phyloP scores from a whole-genome alignment of 2,797 vertebrate species.

The Neopelma chrysocephalum region DNA sequence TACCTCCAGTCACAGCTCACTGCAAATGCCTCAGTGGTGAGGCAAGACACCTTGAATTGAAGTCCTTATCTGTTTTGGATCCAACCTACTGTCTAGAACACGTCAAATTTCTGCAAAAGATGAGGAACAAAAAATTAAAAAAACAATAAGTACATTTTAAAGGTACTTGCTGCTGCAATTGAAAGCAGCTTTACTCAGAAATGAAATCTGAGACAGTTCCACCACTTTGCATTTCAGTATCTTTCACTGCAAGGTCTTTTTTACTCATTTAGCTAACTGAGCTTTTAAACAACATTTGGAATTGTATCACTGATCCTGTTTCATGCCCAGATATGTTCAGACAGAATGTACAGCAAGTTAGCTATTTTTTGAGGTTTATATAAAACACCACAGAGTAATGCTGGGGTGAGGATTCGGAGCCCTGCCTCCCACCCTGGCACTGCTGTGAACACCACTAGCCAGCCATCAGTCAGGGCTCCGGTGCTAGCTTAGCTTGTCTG shows the following conservation, averaged over 20 bases:
- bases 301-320: not conserved
- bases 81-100: not conserved
- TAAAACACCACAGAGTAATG: not conserved
- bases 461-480: not conserved
- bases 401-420: not conserved
- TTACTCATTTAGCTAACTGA: not conserved
- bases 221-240: not conserved
- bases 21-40: not conserved
- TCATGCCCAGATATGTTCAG: not conserved
- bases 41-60: not conserved
- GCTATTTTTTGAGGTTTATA: not conserved
- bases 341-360: not conserved
- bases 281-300: not conserved
- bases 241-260: not conserved
- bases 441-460: not conserved
- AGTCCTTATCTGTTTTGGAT: not conserved
- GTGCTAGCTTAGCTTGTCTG: slow-evolving; percentile 16
- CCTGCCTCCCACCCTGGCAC: not conserved
- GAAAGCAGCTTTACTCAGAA: not conserved
- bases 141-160: not conserved
- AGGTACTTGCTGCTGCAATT: not conserved
- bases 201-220: not conserved
- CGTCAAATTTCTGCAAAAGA: not conserved
- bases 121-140: not conserved
- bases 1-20: not conserved